Conservation (phyloP, 2,888 invertebrate genomes). For the Eupithecia centaureata region DNA sequence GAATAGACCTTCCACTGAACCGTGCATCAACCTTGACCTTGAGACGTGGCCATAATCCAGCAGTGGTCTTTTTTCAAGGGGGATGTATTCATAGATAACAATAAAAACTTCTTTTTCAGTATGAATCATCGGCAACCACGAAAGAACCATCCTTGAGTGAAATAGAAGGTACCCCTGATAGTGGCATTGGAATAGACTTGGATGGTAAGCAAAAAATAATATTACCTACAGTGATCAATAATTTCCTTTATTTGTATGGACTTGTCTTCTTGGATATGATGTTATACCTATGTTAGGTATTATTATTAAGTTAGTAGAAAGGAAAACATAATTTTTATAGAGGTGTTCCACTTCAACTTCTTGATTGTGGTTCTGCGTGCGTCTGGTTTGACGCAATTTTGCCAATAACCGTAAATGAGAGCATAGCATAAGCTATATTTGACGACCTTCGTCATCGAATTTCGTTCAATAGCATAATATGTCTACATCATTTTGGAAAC, state of each 20-base stretch:
- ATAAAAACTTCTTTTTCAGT: conserved; percentile 54
- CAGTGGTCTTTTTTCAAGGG: background rate
- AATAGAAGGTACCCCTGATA: conserved; percentile 73
- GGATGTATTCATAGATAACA: background rate
- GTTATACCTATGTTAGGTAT: too few species aligned
- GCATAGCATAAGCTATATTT: too few species aligned
- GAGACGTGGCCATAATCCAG: background rate
- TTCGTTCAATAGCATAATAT: too few species aligned
- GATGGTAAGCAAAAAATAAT: conserved; percentile 62
- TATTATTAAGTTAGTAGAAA: too few species aligned
- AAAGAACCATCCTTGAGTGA: conserved; percentile 79
- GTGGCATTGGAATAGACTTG: conserved; percentile 66
- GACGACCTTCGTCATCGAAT: too few species aligned
- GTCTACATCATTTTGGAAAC: too few species aligned
- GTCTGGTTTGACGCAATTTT: too few species aligned
- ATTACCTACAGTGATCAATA: background rate
- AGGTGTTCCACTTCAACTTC: too few species aligned
- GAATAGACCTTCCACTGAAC: background rate
- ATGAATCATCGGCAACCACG: conserved; percentile 67
- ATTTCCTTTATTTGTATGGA: background rate
- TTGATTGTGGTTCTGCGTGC: too few species aligned
- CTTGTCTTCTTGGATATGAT: too few species aligned
- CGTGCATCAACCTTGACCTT: background rate
- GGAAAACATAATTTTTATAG: too few species aligned
- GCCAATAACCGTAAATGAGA: too few species aligned